Percentiles rank a stretch among this genome's conserved stretches.
phyloP scores from a whole-genome alignment of 2,797 vertebrate species.

The Erithacus rubecula region DNA sequence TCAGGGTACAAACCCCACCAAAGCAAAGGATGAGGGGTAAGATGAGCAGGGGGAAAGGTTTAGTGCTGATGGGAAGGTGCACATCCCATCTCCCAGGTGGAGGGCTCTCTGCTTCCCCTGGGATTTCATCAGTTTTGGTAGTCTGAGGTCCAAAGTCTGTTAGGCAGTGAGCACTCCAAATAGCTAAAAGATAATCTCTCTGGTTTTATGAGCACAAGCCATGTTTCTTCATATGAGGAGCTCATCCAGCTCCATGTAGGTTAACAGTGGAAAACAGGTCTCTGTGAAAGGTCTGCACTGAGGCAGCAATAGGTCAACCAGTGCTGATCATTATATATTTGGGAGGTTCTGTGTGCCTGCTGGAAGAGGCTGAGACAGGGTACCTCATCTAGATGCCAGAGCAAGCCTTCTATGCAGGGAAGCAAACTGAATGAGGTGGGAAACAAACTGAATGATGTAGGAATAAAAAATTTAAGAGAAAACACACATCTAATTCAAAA shows the following conservation, averaged over 20 bases:
- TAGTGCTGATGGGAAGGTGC: neutral
- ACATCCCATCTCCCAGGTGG: neutral
- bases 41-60: rapidly evolving
- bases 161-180: neutral
- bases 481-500: neutral
- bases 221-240: neutral
- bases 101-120: neutral
- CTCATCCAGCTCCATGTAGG: neutral
- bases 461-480: neutral
- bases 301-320: neutral
- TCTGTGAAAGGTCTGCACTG: neutral
- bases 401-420: neutral
- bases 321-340: rapidly evolving
- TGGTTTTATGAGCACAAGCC: neutral
- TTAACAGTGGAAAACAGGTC: neutral
- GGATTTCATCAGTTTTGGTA: rapidly evolving
- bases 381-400: neutral
- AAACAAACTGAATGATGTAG: neutral
- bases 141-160: neutral
- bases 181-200: neutral
- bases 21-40: neutral
- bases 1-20: neutral
- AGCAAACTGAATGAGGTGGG: neutral
- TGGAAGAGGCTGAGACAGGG: neutral
- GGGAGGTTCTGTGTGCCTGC: neutral